Conservation (phyloP, 2,113 vertebrate species). For the Ploceus nigricollis region DNA sequence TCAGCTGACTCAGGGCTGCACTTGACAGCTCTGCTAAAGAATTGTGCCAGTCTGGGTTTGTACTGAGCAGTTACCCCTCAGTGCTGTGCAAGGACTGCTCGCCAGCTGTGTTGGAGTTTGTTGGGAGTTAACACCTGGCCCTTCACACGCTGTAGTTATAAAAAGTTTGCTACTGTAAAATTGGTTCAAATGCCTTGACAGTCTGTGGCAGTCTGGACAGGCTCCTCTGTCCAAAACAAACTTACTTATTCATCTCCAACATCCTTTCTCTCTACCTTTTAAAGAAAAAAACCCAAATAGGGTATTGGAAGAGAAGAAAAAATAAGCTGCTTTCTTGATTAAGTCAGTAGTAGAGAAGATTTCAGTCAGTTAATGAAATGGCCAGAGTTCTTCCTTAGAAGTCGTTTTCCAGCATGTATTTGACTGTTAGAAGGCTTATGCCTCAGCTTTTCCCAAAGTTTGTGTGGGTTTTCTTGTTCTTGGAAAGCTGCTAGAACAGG, state of each 20-base stretch:
- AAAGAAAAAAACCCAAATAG: not conserved
- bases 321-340: not conserved
- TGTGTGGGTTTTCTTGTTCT: not conserved
- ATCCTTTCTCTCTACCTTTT: not conserved
- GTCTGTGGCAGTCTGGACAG: not conserved
- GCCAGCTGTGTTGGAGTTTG: not conserved
- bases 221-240: not conserved
- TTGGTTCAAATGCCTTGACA: not conserved
- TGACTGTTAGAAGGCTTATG: not conserved
- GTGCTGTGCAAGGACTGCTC: slow-evolving; percentile 25
- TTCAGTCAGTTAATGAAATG: not conserved
- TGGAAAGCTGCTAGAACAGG: not conserved
- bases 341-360: not conserved
- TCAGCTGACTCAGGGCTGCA: not conserved
- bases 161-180: not conserved
- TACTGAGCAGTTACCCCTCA: not conserved
- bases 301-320: not conserved
- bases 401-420: not conserved
- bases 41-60: not conserved
- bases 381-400: not conserved
- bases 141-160: not conserved
- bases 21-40: not conserved
- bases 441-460: not conserved
- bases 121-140: not conserved
- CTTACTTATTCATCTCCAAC: not conserved